phyloP scores from a whole-genome alignment of 2,888 invertebrate species.

The Drosophila suboccidentalis region DNA sequence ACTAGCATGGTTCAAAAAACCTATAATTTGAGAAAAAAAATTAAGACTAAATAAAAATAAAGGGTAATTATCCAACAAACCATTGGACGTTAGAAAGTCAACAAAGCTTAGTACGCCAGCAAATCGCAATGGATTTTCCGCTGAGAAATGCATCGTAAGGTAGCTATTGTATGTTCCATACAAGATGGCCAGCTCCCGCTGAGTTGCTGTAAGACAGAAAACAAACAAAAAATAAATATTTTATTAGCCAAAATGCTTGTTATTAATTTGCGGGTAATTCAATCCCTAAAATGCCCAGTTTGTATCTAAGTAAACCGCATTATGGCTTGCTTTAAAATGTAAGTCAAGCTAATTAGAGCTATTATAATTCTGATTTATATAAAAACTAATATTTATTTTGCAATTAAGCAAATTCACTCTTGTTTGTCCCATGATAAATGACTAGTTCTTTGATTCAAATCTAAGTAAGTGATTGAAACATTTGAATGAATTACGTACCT shows the following conservation, averaged over 20 bases:
- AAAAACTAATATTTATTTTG: not conserved
- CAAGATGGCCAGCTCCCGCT: constrained; percentile 50
- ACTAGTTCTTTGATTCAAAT: no score
- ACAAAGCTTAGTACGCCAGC: constrained; percentile 52
- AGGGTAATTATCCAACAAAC: constrained; percentile 38
- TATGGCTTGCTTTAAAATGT: not conserved
- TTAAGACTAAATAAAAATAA: not conserved
- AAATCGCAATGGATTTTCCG: constrained; percentile 56
- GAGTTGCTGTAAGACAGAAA: constrained; percentile 30
- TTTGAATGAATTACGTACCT: constrained; percentile 9
- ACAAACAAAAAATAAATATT: not conserved
- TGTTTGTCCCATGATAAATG: not conserved
- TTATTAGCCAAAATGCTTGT: not conserved
- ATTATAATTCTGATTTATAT: not conserved
- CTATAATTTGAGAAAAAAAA: constrained; percentile 27
- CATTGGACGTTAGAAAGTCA: constrained; percentile 60
- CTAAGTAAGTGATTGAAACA: no score
- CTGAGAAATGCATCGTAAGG: constrained; percentile 45
- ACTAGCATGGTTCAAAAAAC: constrained; percentile 60
- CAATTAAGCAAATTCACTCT: not conserved
- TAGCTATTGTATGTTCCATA: constrained; percentile 56
- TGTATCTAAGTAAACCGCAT: not conserved
- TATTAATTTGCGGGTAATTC: not conserved
- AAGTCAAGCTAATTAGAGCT: not conserved
- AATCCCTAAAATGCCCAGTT: no score